Evolutionary conservation across 2,797 vertebrate species (phyloP), one percentile per base, ranked within the genome.

Genomic region (Taenioides sp.): DNA sequence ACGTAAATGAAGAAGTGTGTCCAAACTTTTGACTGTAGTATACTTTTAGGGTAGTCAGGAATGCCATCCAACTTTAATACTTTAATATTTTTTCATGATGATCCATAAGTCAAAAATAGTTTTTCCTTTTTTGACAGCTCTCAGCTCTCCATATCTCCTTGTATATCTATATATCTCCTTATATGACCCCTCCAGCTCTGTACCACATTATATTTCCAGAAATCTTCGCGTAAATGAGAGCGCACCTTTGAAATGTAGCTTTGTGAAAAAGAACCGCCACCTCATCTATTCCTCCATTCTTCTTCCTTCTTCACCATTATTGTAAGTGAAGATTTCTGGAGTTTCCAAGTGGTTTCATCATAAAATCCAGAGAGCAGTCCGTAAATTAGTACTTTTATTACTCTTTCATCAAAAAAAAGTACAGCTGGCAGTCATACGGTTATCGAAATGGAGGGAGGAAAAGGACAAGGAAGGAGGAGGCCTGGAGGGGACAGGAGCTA

Each of bases 261-360:
- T 84, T 73, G 37, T 11, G 23, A 43, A n/a, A 10, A 10, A 50
- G 50, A 23, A 76, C 4, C 37, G 81, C 82, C 71, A 66, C 54
- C 65, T 88, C 86, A 82, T 84, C 83, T n/a, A 31, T 78, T 88
- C 82, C 80, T 66, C 17, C 50, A 52, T 67, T 52, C 43, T 50
- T 66, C 57, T 34, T 34, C 31, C 7, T 34, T 34, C 31, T 37
- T 54, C 67, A 69, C 31, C 76, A 37, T 77, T 55, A 70, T 73
- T 79, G 71, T 77, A 67, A 74, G 57, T 67, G 52, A 85, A 75
- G 73, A 78, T 87, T 87, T 80, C 84, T 80, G 69, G 49, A 69
- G 67, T 90, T 90, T 87, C 83, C 85, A 78, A 88, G 74, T 59
- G 63, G 84, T 92, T 91, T 91, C 88, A 87, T 92, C 90, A 89